Conservation (phyloP, 2,113 vertebrate species). For the Hippopotamus amphibius region DNA sequence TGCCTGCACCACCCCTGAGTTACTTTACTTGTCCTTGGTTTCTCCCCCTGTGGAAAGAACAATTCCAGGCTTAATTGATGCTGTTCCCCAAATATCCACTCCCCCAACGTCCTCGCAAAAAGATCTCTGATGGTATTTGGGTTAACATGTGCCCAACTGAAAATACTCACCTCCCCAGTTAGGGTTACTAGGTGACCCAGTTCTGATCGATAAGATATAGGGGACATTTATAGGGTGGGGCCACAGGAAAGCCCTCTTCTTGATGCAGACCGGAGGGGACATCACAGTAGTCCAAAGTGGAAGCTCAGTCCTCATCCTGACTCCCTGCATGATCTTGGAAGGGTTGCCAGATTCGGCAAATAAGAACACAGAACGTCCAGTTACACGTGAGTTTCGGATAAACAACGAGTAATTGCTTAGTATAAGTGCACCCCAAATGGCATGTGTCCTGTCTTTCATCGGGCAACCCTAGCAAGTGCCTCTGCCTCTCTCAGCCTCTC, state of each 20-base stretch:
- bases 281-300: not conserved
- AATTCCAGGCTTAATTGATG: not conserved
- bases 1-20: no score
- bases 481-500: not conserved
- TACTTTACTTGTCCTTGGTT: not conserved
- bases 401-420: not conserved
- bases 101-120: not conserved
- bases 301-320: not conserved
- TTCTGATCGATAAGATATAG: not conserved
- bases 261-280: fast-evolving
- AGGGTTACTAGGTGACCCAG: not conserved
- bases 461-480: not conserved
- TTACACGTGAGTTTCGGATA: not conserved
- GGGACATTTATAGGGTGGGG: not conserved
- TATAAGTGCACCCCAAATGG: no score
- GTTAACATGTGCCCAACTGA: not conserved
- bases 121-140: not conserved
- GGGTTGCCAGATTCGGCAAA: not conserved
- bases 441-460: not conserved
- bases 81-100: not conserved
- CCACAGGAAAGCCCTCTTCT: not conserved
- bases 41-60: not conserved
- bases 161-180: not conserved
- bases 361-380: not conserved
- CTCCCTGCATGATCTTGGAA: not conserved